Conservation (phyloP, 2,797 vertebrate genomes). For the Phoeniculus purpureus region DNA sequence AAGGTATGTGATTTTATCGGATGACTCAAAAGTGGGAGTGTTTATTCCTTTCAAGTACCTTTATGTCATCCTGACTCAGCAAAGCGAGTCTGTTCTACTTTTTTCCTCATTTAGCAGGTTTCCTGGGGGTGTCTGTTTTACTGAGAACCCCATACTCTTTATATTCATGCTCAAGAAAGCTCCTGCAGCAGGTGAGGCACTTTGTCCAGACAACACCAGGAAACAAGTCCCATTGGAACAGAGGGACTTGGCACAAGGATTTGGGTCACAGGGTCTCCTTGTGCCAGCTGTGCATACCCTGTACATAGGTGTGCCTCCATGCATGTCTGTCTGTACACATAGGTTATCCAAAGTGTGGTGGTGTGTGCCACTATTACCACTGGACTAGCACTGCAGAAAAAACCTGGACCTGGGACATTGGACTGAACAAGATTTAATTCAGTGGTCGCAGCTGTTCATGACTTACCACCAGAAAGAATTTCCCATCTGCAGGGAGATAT, state of each 20-base stretch:
- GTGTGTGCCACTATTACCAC: background rate
- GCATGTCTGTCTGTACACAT: accelerated
- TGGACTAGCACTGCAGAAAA: background rate
- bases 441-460: background rate
- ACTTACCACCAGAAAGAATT: background rate
- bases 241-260: background rate
- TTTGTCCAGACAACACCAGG: background rate
- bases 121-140: background rate
- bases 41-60: background rate
- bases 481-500: background rate
- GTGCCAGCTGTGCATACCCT: accelerated
- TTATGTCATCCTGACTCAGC: slow-evolving; percentile 39
- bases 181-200: background rate
- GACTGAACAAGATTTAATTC: background rate
- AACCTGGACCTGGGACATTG: background rate
- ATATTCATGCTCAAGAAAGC: background rate
- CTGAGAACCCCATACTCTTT: background rate
- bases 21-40: slow-evolving; percentile 1
- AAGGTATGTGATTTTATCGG: slow-evolving; percentile 3
- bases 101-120: background rate
- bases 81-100: background rate
- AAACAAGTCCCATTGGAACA: background rate
- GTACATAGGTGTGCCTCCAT: background rate
- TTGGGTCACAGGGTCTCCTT: background rate
- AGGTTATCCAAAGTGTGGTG: accelerated